Evolutionary conservation across 2,888 invertebrate species (phyloP), one percentile per base, ranked within the genome.

Genomic region (Cecidostiba fungosa): DNA sequence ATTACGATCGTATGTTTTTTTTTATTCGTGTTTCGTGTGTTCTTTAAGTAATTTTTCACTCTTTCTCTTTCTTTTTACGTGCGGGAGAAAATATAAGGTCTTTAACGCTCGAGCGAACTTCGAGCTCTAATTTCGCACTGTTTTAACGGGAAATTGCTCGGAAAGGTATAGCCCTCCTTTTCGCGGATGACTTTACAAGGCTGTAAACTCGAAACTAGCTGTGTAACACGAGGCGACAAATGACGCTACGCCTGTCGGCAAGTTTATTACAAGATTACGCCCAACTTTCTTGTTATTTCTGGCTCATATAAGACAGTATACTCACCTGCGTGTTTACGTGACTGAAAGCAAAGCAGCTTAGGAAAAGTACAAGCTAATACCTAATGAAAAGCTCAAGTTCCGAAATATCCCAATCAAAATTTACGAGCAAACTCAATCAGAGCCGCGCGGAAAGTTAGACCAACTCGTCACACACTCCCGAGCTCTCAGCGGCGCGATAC

Each of bases 81-180:
- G n/a, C n/a, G n/a, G 10, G 23, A 39, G 6, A 23, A 12, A 50
- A 26, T 8, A 74, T 16, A 62, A 62, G 16, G 54, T 43, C 39
- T 62, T 77, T 39, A n/a, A 79, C 29, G 69, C 50, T 79, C 69
- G 23, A 62, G 14, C 36, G n/a, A 26, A 79, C 16, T 70, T 26
- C 54, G 29, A 47, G 26, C 29, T 79, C 36, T 23, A 23, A 72
- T 72, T 70, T 72, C 6, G 43, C 23, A 62, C 62, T 77, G 29
- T 62, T 77, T 43, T 43, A 77, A 62, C 26, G 6, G 43, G 43
- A 77, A 66, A 77, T 66, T 43, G 23, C 19, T 19, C 10, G 54
- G 54, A 79, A 72, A 79, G 1, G 23, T 32, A 54, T 62, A 70
- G n/a, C 14, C 26, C 4, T 70, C 12, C 43, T 50, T 23, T 19